phyloP scores from a whole-genome alignment of 2,797 vertebrate species.

The Buceros bicornis region DNA sequence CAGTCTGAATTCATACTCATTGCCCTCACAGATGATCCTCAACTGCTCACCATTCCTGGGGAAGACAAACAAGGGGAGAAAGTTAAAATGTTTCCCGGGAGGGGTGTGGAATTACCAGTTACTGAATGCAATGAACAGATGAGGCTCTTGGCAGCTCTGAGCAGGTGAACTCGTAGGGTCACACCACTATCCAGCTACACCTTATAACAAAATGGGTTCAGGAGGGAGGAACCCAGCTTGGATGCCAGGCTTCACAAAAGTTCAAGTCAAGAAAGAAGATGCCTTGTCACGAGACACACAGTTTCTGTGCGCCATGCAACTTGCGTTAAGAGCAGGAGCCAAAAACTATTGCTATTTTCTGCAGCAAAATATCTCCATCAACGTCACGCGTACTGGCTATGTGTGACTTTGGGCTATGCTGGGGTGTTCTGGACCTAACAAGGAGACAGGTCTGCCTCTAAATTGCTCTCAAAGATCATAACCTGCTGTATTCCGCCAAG shows the following conservation, averaged over 20 bases:
- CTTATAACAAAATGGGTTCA: not conserved
- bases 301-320: not conserved
- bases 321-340: not conserved
- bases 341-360: not conserved
- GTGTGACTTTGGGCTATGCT: not conserved
- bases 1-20: slow-evolving; percentile 74
- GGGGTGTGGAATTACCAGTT: not conserved
- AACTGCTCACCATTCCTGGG: slow-evolving; percentile 72
- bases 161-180: not conserved
- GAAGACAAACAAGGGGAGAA: not conserved
- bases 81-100: not conserved
- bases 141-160: not conserved
- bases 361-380: not conserved
- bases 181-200: not conserved
- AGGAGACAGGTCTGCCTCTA: not conserved
- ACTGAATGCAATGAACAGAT: not conserved
- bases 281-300: not conserved
- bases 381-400: not conserved
- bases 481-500: not conserved
- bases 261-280: not conserved
- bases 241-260: not conserved
- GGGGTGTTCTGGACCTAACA: not conserved
- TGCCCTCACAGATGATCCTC: slow-evolving; percentile 72
- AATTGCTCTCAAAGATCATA: not conserved
- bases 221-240: not conserved